These are phyloP conservation scores for Syngnathus scovelli DNA, from an alignment of 2,113 vertebrate species.

Conservation along the genomic window DNA sequence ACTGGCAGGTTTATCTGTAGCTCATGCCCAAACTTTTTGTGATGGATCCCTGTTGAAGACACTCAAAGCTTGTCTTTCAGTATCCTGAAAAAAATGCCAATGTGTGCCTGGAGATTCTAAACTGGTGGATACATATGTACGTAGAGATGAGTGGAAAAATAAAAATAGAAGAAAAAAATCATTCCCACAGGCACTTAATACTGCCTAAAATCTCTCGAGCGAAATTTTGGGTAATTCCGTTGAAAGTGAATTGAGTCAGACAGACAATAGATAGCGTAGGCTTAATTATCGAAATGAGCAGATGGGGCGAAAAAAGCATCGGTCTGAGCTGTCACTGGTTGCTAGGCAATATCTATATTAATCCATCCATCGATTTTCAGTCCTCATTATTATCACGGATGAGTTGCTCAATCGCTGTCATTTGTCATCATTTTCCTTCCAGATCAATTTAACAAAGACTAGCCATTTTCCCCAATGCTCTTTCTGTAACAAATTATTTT, in stretches of 20 bases:
- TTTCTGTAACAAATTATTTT: not conserved
- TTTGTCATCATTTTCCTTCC: not conserved
- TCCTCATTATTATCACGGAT: not conserved
- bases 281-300: not conserved
- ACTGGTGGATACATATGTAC: not conserved
- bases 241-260: not conserved
- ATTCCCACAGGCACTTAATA: not conserved
- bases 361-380: not conserved
- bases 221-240: no score
- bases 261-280: not conserved
- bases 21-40: slow-evolving; percentile 10
- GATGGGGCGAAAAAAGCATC: not conserved
- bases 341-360: not conserved
- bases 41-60: not conserved
- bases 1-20: not conserved
- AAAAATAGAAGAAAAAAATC: not conserved
- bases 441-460: not conserved
- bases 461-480: not conserved
- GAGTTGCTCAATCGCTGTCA: not conserved
- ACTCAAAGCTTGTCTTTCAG: slow-evolving; percentile 4
- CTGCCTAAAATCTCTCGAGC: no score
- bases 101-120: slow-evolving; percentile 9
- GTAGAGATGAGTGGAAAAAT: not conserved
- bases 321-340: not conserved
- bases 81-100: slow-evolving; percentile 13